A percentile compares a stretch with the other conserved stretches of the same genome.
These are phyloP conservation scores for Melinaea marsaeus DNA, from an alignment of 2,888 invertebrate species.

Conservation along the genomic window DNA sequence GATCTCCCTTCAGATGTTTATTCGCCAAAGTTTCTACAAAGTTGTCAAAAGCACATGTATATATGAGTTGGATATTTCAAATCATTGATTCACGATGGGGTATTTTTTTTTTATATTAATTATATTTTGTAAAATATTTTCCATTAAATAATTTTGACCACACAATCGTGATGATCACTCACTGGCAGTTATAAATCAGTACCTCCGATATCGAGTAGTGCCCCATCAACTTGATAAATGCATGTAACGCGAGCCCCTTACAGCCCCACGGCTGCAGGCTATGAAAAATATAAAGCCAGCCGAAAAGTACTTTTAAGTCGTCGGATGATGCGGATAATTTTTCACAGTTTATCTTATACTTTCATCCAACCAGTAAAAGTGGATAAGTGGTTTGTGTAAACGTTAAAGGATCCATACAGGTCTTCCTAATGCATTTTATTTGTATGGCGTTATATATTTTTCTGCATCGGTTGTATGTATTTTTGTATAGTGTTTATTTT, in stretches of 20 bases:
- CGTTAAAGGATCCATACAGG: too few species aligned
- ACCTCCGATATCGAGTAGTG: constrained; percentile 52
- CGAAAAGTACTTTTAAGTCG: constrained; percentile 54
- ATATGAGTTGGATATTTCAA: not conserved
- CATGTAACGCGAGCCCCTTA: constrained; percentile 51
- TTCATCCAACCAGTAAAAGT: constrained; percentile 24
- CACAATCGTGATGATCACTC: constrained; percentile 55
- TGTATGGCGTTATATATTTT: not conserved
- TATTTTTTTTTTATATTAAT: not conserved
- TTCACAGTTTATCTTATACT: constrained; percentile 61
- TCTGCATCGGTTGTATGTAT: not conserved
- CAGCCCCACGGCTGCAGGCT: constrained; percentile 40
- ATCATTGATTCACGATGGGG: too few species aligned
- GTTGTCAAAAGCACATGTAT: not conserved
- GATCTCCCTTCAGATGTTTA: constrained; percentile 27
- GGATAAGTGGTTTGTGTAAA: not conserved
- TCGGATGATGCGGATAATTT: constrained; percentile 62
- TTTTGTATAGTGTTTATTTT: too few species aligned
- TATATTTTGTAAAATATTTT: constrained; percentile 11
- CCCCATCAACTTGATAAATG: constrained; percentile 68
- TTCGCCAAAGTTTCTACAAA: not conserved
- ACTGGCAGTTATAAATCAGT: constrained; percentile 64
- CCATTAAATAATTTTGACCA: constrained; percentile 42
- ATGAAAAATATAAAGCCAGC: constrained; percentile 35
- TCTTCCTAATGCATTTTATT: constrained; percentile 1